phyloP scores from a whole-genome alignment of 2,113 vertebrate genomes.

The Stigmatopora argus region DNA sequence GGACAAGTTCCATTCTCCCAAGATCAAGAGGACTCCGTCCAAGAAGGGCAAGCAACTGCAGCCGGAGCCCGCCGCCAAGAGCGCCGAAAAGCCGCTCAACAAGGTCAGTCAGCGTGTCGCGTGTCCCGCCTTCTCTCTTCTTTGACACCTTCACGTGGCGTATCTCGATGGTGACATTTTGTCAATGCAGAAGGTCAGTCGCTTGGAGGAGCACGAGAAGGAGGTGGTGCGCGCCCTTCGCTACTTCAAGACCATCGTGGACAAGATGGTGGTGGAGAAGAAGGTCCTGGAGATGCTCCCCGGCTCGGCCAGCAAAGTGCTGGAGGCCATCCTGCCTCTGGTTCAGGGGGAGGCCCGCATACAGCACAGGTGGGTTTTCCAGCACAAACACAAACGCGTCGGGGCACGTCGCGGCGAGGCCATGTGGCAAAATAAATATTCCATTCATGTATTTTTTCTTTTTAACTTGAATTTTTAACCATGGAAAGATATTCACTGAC shows the following conservation, averaged over 20 bases:
- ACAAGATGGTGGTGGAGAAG: slow-evolving; percentile 96
- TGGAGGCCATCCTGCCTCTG: slow-evolving; percentile 91
- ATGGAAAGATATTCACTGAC: no score
- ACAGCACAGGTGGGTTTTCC: slow-evolving; percentile 81
- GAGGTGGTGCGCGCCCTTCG: slow-evolving; percentile 93
- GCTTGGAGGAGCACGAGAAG: slow-evolving; percentile 94
- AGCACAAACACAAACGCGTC: no score
- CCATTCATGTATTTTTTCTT: no score
- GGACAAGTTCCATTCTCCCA: slow-evolving; percentile 98
- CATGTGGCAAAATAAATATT: no score
- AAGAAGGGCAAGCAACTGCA: slow-evolving; percentile 91
- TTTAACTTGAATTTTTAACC: no score
- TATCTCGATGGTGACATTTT: not conserved
- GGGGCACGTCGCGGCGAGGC: no score
- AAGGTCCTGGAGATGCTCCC: slow-evolving; percentile 97
- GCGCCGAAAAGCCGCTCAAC: slow-evolving; percentile 83
- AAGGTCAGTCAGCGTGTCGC: slow-evolving; percentile 75
- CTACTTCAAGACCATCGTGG: slow-evolving; percentile 98
- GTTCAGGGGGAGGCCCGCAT: slow-evolving; percentile 84
- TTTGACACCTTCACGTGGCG: no score
- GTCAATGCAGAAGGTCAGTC: slow-evolving; percentile 78
- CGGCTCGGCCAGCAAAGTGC: slow-evolving; percentile 91
- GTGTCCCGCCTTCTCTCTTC: slow-evolving; percentile 29
- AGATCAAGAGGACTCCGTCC: slow-evolving; percentile 94
- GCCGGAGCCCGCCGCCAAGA: slow-evolving; percentile 80